phyloP scores from a whole-genome alignment of 2,797 vertebrate species.

The Phrynocephalus forsythii region DNA sequence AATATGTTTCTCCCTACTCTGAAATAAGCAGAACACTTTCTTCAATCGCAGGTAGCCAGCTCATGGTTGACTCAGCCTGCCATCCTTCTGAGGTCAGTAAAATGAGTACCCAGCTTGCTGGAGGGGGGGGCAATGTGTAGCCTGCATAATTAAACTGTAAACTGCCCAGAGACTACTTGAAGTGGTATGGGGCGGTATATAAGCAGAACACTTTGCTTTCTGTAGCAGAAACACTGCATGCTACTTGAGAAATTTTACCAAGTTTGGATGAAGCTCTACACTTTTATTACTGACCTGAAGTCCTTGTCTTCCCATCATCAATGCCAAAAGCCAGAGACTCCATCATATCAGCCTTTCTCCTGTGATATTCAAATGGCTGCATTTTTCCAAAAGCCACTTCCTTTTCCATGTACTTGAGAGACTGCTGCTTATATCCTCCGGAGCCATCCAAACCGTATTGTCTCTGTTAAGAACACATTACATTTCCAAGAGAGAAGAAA shows the following conservation, averaged over 20 bases:
- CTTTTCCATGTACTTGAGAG: conserved; percentile 86
- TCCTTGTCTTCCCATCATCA: conserved; percentile 90
- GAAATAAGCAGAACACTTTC: too few relatives aligned
- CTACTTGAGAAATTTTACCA: too few relatives aligned
- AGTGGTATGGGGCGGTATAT: too few relatives aligned
- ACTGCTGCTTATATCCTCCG: conserved; percentile 89
- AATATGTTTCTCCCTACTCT: too few relatives aligned
- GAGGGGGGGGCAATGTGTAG: too few relatives aligned
- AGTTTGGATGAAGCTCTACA: neutral
- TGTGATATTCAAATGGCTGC: conserved; percentile 88
- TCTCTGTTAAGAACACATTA: conserved; percentile 76
- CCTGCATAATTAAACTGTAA: too few relatives aligned
- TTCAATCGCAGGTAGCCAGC: too few relatives aligned
- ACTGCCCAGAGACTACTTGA: too few relatives aligned
- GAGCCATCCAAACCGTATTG: conserved; percentile 89
- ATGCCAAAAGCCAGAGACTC: conserved; percentile 88
- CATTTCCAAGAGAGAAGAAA: neutral
- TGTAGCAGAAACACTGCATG: neutral
- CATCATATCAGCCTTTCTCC: conserved; percentile 87
- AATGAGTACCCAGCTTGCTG: too few relatives aligned
- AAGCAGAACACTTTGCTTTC: neutral
- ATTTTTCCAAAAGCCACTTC: conserved; percentile 87
- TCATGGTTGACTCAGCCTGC: too few relatives aligned
- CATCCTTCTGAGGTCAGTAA: too few relatives aligned
- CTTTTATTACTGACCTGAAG: conserved; percentile 81